Conservation (phyloP, 2,888 invertebrate species). For the Oligia strigilis region DNA sequence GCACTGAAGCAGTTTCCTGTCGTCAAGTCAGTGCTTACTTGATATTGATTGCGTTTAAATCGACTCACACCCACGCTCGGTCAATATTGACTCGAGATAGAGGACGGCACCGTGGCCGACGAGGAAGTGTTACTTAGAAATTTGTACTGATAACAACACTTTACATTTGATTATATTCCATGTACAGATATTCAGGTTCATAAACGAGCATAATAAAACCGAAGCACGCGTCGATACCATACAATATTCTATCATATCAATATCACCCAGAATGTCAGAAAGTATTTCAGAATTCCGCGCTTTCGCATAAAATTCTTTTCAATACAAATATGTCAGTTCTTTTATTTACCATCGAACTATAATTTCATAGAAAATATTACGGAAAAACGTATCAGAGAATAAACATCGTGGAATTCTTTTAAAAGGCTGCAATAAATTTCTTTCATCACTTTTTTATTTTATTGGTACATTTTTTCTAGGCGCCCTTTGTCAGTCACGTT, state of each 20-base stretch:
- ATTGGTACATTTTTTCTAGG: constrained; percentile 45
- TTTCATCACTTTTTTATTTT: constrained; percentile 41
- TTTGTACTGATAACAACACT: constrained; percentile 84
- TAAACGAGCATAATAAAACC: constrained; percentile 51
- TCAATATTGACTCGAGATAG: constrained; percentile 88
- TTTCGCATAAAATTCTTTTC: constrained; percentile 46
- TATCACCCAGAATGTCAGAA: constrained; percentile 2
- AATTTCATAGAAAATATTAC: constrained; percentile 41
- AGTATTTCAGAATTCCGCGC: constrained; percentile 16
- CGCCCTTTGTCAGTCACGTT: constrained; percentile 62
- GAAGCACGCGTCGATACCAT: constrained; percentile 51
- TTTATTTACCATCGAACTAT: constrained; percentile 29
- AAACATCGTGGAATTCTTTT: constrained; percentile 34
- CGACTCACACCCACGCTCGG: constrained; percentile 85
- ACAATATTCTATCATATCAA: constrained; percentile 33
- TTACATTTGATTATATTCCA: constrained; percentile 76
- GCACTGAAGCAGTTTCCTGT: constrained; percentile 75
- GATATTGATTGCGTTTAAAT: constrained; percentile 85
- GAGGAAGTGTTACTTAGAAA: constrained; percentile 87
- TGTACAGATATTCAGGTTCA: constrained; percentile 60
- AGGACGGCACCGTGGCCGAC: constrained; percentile 72
- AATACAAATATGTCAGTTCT: constrained; percentile 32
- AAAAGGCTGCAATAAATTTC: constrained; percentile 38
- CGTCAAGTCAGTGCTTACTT: constrained; percentile 74
- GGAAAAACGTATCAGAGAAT: constrained; percentile 35